Base-by-base conservation (phyloP, 2,888 invertebrate genomes). In the Phortica magna region DNA sequence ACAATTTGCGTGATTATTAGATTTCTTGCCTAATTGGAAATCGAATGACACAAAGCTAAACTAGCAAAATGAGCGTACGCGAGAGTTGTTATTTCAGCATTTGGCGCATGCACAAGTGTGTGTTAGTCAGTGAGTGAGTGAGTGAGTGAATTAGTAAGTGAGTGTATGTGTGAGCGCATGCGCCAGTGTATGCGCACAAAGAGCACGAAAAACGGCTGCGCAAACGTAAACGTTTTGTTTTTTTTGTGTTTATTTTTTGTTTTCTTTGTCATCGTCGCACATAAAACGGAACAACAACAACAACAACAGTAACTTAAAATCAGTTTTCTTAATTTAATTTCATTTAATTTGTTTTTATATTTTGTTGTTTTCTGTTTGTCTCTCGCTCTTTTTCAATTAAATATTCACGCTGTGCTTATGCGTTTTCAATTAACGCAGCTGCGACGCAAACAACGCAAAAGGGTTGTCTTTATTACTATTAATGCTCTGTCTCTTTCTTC, bases 1-100 rank as follows among this genome's bases (percentile, higher is more conserved):
- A 84, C 88, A 85, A 85, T 85, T 85, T 85, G 88, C 88, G 86
- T 88, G 85, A 85, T 85, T 88, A 83, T 85, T 83, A 80, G 83
- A 80, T 83, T 85, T 80, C 41, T 55, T 74, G 74, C 67, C n/a
- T 78, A 76, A 78, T 17, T 71, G 77, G 39, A 31, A 10, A 61
- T 65, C 39, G 61, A 64, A 74, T 72, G 77, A 77, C 59, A 68
- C 74, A 74, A 67, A n/a, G 43, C 41, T 55, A 67, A n/a, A 39
- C 41, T 55, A 2, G 31, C 31, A 2, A 31, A 31, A 31, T 31
- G 31, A 31, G 31, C 31, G 31, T 4, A 4, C 2, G 31, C 2
- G 31, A 31, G 31, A 31, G 31, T 31, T 31, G 31, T 31, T 31
- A 1, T 31, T 31, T 2, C 31, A 31, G 31, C 31, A 31, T 31